A percentile compares a stretch with the other conserved stretches of the same genome.
Evolutionary conservation across 2,888 invertebrate genomes (phyloP).

Genomic region (Pollenia griseotomentosa): DNA sequence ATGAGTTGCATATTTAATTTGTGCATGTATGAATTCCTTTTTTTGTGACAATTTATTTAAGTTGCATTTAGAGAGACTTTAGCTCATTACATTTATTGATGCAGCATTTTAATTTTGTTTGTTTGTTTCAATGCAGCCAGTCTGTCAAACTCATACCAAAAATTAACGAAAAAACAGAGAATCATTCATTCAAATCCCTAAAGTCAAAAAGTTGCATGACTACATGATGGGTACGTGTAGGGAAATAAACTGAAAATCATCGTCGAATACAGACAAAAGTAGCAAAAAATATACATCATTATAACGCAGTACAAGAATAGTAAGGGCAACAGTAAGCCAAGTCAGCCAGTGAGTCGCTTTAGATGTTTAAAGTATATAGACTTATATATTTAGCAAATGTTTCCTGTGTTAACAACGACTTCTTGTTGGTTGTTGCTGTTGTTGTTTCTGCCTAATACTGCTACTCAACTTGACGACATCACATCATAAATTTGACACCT

Average conservation of each 20-base stretch:
- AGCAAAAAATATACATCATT: constrained; percentile 6
- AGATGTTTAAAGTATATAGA: constrained; percentile 17
- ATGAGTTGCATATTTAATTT: constrained; percentile 50
- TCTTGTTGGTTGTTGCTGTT: constrained; percentile 11
- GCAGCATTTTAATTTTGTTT: constrained; percentile 54
- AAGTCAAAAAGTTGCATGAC: constrained; percentile 47
- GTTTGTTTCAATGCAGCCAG: constrained; percentile 38
- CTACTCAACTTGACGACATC: constrained; percentile 66
- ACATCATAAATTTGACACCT: constrained; percentile 71
- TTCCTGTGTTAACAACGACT: constrained; percentile 62
- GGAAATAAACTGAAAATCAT: constrained; percentile 51
- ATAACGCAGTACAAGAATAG: neutral
- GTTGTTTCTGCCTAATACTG: constrained; percentile 47
- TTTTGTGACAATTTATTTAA: constrained; percentile 36
- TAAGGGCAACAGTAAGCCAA: neutral
- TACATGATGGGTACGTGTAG: constrained; percentile 43
- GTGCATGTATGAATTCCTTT: constrained; percentile 7
- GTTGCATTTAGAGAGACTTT: constrained; percentile 64
- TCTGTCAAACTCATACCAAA: constrained; percentile 67
- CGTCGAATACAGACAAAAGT: neutral
- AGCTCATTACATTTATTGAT: constrained; percentile 70
- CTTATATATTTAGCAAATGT: constrained; percentile 60
- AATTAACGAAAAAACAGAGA: constrained; percentile 45
- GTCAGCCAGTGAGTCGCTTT: constrained; percentile 22
- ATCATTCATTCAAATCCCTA: constrained; percentile 62